Evolutionary conservation across 1,140 invertebrate species (phyloP).

Genomic region (Triops cancriformis): DNA sequence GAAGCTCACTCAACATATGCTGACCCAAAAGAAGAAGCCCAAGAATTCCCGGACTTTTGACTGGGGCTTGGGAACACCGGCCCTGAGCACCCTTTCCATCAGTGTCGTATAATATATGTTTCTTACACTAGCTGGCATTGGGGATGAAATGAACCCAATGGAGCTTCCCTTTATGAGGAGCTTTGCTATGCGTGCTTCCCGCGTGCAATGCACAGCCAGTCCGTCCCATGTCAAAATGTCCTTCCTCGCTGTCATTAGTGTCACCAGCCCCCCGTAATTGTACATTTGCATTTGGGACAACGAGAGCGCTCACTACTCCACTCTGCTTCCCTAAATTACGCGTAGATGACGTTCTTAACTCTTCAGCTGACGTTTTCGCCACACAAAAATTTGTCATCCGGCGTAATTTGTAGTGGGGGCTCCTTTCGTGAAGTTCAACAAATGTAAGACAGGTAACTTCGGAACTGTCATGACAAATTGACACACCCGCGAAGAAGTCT

Average conservation of each 20-base stretch:
- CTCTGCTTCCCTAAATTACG: background rate
- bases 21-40: background rate
- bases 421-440: too few species aligned
- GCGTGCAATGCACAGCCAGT: background rate
- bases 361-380: too few species aligned
- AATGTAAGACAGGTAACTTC: too few species aligned
- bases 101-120: background rate
- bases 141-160: constrained; percentile 1
- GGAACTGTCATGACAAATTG: too few species aligned
- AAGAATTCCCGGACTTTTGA: background rate
- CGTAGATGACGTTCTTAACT: background rate
- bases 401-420: too few species aligned
- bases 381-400: too few species aligned
- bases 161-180: too few species aligned
- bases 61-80: background rate
- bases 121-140: background rate
- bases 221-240: constrained; percentile 3
- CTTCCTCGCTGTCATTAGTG: background rate
- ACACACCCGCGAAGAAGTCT: too few species aligned
- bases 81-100: background rate
- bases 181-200: background rate
- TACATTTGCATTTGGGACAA: background rate
- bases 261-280: background rate
- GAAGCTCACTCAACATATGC: background rate
- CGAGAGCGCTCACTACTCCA: background rate